phyloP scores from a whole-genome alignment of 2,888 invertebrate species.

The Marasmarcha lunaedactyla region DNA sequence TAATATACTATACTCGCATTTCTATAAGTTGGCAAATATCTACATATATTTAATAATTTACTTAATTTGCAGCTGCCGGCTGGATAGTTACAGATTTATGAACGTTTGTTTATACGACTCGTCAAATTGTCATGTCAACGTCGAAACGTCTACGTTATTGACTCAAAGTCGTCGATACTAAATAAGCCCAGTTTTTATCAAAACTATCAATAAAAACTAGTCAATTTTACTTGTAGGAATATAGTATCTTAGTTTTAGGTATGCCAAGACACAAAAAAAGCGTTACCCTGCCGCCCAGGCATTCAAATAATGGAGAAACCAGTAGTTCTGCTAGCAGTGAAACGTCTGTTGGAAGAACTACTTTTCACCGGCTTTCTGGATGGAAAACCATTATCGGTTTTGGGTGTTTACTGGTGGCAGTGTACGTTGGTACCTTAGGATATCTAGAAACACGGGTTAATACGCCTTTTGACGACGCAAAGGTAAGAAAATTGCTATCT shows the following conservation, averaged over 20 bases:
- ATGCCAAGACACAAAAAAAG: neutral
- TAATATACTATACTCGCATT: no score
- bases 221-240: neutral
- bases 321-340: conserved; percentile 39
- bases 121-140: no score
- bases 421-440: conserved; percentile 82
- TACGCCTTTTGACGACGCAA: conserved; percentile 83
- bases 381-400: conserved; percentile 75
- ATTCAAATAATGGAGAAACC: conserved; percentile 30
- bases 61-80: no score
- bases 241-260: neutral
- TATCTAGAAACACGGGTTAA: conserved; percentile 90
- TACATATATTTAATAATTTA: no score
- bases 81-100: no score
- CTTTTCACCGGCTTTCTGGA: conserved; percentile 32
- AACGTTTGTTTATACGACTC: no score
- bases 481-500: conserved; percentile 54
- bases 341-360: conserved; percentile 19
- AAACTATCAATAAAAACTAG: neutral
- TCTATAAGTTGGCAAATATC: no score
- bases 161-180: neutral
- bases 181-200: neutral
- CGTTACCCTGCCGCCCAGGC: conserved; percentile 23
- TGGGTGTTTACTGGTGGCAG: conserved; percentile 76
- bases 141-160: no score